Evolutionary conservation across 2,888 invertebrate species (phyloP).

Genomic region (Tortrix viridana): DNA sequence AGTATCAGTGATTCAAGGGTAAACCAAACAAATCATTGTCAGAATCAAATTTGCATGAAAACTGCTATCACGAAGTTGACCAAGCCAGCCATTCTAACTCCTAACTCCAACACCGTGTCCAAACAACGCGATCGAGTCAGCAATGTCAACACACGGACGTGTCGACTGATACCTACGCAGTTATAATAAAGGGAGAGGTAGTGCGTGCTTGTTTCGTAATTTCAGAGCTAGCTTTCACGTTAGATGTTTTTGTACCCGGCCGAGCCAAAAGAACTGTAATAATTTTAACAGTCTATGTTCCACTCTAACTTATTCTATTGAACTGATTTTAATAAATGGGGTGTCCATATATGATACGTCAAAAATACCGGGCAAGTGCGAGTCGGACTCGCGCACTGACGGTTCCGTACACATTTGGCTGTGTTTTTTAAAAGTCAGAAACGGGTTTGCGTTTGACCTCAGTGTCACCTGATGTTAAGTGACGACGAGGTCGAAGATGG

Average conservation of each 20-base stretch:
- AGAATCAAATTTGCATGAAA: conserved; percentile 21
- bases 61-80: conserved; percentile 34
- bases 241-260: neutral
- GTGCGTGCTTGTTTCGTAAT: conserved; percentile 23
- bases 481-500: too few species aligned
- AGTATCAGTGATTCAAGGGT: neutral
- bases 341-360: too few species aligned
- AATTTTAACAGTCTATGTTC: too few species aligned
- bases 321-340: too few species aligned
- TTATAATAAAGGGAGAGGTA: conserved; percentile 21
- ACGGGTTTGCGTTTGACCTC: too few species aligned
- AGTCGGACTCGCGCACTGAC: too few species aligned
- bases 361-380: too few species aligned
- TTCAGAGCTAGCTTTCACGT: neutral
- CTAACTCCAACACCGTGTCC: conserved; percentile 62
- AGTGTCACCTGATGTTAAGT: too few species aligned
- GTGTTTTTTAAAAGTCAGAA: too few species aligned
- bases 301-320: too few species aligned
- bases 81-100: conserved; percentile 55
- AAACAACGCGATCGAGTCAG: conserved; percentile 62
- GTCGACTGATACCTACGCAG: conserved; percentile 18
- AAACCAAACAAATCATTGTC: conserved; percentile 14
- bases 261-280: too few species aligned
- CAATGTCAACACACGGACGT: conserved; percentile 20
- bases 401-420: too few species aligned